Percentiles rank a stretch among this genome's conserved stretches.
Evolutionary conservation across 2,797 vertebrate genomes (phyloP).

Genomic region (Aulostomus chinensis): DNA sequence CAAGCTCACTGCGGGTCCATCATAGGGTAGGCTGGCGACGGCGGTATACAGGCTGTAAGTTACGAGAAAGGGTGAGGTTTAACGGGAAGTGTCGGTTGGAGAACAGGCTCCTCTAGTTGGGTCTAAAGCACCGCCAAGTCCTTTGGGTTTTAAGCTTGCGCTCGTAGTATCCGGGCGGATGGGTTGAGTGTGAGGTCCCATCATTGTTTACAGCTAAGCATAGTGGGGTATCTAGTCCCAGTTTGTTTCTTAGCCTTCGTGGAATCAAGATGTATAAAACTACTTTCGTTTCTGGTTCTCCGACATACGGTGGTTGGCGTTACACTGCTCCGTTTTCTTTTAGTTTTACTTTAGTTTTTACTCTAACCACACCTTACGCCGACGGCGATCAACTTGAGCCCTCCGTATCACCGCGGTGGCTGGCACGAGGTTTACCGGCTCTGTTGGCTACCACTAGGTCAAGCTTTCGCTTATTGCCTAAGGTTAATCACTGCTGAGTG

Average conservation of each 20-base stretch:
- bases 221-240: constrained; percentile 76
- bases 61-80: constrained; percentile 43
- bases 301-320: no score
- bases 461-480: constrained; percentile 68
- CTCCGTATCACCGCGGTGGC: constrained; percentile 64
- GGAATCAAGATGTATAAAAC: constrained; percentile 41
- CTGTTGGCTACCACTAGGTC: constrained; percentile 58
- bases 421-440: constrained; percentile 70
- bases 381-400: constrained; percentile 30
- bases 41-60: constrained; percentile 46
- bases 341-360: constrained; percentile 36
- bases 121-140: constrained; percentile 58
- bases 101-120: constrained; percentile 72
- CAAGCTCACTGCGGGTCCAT: constrained; percentile 2
- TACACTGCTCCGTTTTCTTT: constrained; percentile 21
- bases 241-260: constrained; percentile 61
- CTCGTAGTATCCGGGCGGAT: constrained; percentile 54
- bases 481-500: constrained; percentile 69
- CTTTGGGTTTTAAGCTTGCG: constrained; percentile 73
- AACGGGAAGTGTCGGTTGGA: constrained; percentile 59
- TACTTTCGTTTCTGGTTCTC: no score
- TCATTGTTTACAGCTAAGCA: constrained; percentile 53
- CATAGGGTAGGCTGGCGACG: constrained; percentile 58
- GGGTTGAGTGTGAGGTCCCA: fast-evolving
- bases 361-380: constrained; percentile 59